phyloP scores from a whole-genome alignment of 1,140 invertebrate species.

The Bombus superbus region DNA sequence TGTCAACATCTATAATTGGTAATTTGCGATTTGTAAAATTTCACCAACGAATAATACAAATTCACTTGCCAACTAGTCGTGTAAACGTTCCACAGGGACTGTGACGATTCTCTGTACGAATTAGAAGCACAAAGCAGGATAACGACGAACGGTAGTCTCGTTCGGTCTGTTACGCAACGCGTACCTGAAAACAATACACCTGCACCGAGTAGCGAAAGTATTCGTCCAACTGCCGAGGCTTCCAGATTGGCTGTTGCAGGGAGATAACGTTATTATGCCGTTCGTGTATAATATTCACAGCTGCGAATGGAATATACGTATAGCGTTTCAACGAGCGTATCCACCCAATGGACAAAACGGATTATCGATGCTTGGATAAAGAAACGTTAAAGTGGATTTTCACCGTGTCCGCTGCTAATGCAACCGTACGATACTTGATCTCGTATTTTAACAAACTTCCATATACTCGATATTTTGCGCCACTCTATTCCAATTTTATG shows the following conservation, averaged over 20 bases:
- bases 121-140: slow-evolving; percentile 5
- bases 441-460: not conserved
- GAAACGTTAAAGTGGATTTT: slow-evolving; percentile 5
- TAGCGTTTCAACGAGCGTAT: not conserved
- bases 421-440: not conserved
- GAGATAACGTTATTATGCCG: slow-evolving; percentile 53
- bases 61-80: too few species aligned
- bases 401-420: not conserved
- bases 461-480: not conserved
- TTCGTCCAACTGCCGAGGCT: not conserved
- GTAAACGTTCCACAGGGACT: not conserved
- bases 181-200: slow-evolving; percentile 47
- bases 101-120: slow-evolving; percentile 7
- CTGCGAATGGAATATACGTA: slow-evolving; percentile 10
- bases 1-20: too few species aligned
- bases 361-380: slow-evolving; percentile 18
- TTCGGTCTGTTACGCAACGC: slow-evolving; percentile 47
- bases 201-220: slow-evolving; percentile 12
- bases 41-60: too few species aligned
- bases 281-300: slow-evolving; percentile 27
- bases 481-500: not conserved
- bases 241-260: slow-evolving; percentile 35
- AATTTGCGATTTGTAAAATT: too few species aligned
- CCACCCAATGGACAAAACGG: not conserved
- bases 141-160: slow-evolving; percentile 11